Percentiles rank a stretch among this genome's conserved stretches.
Conservation (phyloP, 2,113 vertebrate genomes). For the Hippoglossus stenolepis region DNA sequence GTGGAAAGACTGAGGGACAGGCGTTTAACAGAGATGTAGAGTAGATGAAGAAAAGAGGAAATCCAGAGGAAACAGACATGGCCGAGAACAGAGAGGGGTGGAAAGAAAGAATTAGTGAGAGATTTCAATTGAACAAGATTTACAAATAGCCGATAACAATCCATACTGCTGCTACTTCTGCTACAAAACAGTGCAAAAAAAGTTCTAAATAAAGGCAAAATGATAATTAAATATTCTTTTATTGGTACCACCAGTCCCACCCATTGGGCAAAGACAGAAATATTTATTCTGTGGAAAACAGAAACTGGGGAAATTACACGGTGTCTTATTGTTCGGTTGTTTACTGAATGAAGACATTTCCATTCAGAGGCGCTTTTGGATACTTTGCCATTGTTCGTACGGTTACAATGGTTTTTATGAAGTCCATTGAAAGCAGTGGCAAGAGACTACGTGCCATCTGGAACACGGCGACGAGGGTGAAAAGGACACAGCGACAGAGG, state of each 20-base stretch:
- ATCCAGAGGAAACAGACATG: conserved; percentile 25
- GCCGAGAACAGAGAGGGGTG: not conserved
- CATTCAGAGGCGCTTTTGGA: conserved; percentile 56
- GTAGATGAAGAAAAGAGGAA: conserved; percentile 33
- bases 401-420: conserved; percentile 66
- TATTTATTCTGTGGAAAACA: conserved; percentile 66
- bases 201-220: conserved; percentile 29
- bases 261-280: conserved; percentile 60
- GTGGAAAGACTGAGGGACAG: conserved; percentile 51
- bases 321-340: conserved; percentile 74
- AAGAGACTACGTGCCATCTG: conserved; percentile 62
- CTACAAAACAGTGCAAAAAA: conserved; percentile 21
- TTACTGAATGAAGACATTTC: conserved; percentile 69
- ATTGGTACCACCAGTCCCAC: conserved; percentile 29
- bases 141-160: conserved; percentile 20
- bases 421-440: conserved; percentile 61
- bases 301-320: conserved; percentile 68
- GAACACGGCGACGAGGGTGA: conserved; percentile 58
- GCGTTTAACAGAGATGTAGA: conserved; percentile 48
- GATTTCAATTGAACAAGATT: conserved; percentile 10
- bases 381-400: conserved; percentile 64
- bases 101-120: conserved; percentile 25
- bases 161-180: conserved; percentile 7
- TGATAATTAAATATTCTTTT: conserved; percentile 40
- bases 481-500: conserved; percentile 60